phyloP scores from a whole-genome alignment of 2,113 vertebrate genomes.

The Aspidoscelis tigris region DNA sequence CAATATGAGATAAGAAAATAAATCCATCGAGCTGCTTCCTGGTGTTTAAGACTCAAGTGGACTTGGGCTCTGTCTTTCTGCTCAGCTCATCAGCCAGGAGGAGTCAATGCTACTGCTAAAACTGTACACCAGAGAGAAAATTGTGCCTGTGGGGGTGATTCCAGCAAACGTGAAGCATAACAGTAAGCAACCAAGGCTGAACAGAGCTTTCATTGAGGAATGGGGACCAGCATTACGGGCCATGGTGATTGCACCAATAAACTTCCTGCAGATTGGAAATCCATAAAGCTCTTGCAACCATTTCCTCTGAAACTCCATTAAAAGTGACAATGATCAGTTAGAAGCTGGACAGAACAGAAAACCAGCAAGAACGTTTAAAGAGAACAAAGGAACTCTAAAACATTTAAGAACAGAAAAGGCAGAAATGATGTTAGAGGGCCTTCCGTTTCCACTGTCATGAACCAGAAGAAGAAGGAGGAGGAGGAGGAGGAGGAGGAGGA shows the following conservation, averaged over 20 bases:
- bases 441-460: too few species aligned
- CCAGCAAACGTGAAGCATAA: background rate
- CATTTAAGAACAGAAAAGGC: background rate
- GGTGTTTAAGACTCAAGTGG: background rate
- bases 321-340: background rate
- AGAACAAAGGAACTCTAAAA: background rate
- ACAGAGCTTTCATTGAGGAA: background rate
- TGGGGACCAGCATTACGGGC: background rate
- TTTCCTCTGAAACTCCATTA: background rate
- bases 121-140: background rate
- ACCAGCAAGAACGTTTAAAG: background rate
- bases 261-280: background rate
- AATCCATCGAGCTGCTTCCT: background rate
- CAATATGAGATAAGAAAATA: background rate
- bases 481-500: too few species aligned
- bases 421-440: too few species aligned
- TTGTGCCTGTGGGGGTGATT: background rate
- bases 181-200: background rate
- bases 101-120: background rate
- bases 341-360: background rate
- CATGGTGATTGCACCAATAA: background rate
- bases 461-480: too few species aligned
- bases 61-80: too few species aligned
- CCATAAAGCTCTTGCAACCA: background rate
- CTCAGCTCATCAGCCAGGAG: background rate